These are phyloP conservation scores for Agriopis aurantiaria DNA, from an alignment of 2,888 invertebrate species.

Conservation along the genomic window DNA sequence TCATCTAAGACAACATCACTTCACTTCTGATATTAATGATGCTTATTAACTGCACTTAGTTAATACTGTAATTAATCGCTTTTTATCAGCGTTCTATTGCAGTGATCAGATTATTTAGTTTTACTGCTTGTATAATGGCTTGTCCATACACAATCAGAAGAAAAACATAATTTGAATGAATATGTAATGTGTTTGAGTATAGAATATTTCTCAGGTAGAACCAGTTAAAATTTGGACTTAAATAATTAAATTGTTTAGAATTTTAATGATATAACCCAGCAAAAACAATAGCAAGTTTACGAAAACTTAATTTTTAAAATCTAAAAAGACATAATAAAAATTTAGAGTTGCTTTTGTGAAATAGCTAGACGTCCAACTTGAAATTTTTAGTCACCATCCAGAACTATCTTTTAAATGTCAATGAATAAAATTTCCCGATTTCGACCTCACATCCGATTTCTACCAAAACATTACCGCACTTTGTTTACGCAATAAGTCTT, in stretches of 20 bases:
- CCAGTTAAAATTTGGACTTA: no score
- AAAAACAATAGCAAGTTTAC: no score
- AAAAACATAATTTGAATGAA: background rate
- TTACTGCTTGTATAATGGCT: background rate
- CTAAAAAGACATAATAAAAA: no score
- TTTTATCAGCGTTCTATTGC: constrained; percentile 34
- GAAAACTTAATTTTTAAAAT: no score
- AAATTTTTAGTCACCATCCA: no score
- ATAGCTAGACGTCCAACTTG: no score
- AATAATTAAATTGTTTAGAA: no score
- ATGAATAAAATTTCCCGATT: background rate
- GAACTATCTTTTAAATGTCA: background rate
- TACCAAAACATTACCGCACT: constrained; percentile 48
- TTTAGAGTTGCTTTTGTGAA: no score
- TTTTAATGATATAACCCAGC: no score
- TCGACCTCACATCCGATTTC: background rate
- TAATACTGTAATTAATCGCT: constrained; percentile 47
- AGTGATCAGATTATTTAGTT: constrained; percentile 14
- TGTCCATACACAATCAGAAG: no score
- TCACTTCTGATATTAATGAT: constrained; percentile 54
- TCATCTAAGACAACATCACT: constrained; percentile 60
- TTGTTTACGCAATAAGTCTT: constrained; percentile 64
- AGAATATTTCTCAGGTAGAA: no score
- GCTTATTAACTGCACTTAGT: constrained; percentile 57
- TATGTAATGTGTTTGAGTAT: no score